Evolutionary conservation across 2,888 invertebrate genomes (phyloP).

Genomic region (Achlya flavicornis): DNA sequence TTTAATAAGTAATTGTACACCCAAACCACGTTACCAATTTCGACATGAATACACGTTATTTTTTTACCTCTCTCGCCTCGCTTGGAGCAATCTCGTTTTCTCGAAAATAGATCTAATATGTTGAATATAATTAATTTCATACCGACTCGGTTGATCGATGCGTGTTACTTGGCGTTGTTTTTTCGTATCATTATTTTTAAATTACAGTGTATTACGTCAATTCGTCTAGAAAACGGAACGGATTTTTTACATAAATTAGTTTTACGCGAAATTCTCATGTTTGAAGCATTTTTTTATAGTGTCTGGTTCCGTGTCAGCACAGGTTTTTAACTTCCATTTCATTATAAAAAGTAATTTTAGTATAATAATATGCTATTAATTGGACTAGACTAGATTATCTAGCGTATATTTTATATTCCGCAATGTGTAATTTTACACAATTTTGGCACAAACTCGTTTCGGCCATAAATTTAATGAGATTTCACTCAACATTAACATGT

Average conservation of each 20-base stretch:
- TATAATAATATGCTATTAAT: constrained; percentile 55
- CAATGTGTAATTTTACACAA: constrained; percentile 55
- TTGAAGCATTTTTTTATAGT: constrained; percentile 56
- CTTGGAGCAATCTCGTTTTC: constrained; percentile 77
- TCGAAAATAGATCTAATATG: constrained; percentile 82
- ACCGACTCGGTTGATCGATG: constrained; percentile 76
- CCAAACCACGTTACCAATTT: constrained; percentile 74
- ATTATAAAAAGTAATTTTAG: constrained; percentile 65
- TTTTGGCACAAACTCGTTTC: constrained; percentile 47
- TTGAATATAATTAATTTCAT: constrained; percentile 81
- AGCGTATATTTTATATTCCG: constrained; percentile 41
- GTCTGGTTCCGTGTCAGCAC: constrained; percentile 40
- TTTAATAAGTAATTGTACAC: constrained; percentile 81
- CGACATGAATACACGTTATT: constrained; percentile 72
- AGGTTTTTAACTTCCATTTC: constrained; percentile 50
- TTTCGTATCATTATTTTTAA: constrained; percentile 78
- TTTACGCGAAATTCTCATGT: constrained; percentile 72
- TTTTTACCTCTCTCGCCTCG: constrained; percentile 64
- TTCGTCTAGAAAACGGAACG: constrained; percentile 67
- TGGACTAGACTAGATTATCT: constrained; percentile 42
- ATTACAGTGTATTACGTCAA: constrained; percentile 78
- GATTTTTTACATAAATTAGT: constrained; percentile 57
- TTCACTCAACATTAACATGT: constrained; percentile 14
- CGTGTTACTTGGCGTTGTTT: constrained; percentile 64
- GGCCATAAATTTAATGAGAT: constrained; percentile 32